A percentile compares a stretch with the other conserved stretches of the same genome.
Conservation (phyloP, 2,797 vertebrate genomes). For the Dendrocincla tyrannina region DNA sequence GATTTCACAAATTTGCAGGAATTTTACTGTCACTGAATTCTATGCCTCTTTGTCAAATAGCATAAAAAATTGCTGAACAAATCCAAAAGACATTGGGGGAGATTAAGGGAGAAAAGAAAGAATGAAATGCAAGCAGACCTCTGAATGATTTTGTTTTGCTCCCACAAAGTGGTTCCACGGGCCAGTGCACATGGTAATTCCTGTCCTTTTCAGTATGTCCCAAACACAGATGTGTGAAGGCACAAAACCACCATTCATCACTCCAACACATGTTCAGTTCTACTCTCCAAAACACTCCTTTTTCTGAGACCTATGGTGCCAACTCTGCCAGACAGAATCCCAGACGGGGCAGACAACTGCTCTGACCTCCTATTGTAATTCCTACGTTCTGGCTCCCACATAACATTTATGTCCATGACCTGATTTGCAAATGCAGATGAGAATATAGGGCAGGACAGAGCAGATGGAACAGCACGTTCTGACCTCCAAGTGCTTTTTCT, state of each 20-base stretch:
- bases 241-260: background rate
- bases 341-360: background rate
- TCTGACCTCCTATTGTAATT: background rate
- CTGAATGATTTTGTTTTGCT: background rate
- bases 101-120: background rate
- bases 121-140: background rate
- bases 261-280: background rate
- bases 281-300: background rate
- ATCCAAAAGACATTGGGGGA: background rate
- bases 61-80: background rate
- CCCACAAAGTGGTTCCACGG: background rate
- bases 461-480: background rate
- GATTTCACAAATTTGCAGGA: background rate
- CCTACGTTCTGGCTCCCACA: background rate
- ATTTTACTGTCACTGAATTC: background rate
- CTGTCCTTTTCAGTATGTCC: background rate
- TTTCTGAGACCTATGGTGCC: background rate
- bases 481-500: conserved; percentile 5
- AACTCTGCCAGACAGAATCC: background rate
- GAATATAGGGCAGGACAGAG: background rate
- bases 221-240: background rate
- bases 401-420: background rate
- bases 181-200: background rate
- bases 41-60: background rate
- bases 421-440: background rate